phyloP scores from a whole-genome alignment of 2,113 vertebrate species.

The Psophia crepitans region DNA sequence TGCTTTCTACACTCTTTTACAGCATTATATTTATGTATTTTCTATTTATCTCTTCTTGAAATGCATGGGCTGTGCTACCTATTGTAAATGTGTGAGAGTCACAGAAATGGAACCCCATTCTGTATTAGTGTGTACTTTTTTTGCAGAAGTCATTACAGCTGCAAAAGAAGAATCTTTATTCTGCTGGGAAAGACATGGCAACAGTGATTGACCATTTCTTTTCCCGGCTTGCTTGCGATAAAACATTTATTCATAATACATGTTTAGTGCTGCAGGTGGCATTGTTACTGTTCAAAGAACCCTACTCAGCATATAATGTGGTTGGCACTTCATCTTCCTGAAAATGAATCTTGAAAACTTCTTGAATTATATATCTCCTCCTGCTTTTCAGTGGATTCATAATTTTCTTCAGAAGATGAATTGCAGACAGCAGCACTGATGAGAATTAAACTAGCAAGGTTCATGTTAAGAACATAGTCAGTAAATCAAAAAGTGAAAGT shows the following conservation, averaged over 20 bases:
- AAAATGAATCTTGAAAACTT: slow-evolving; percentile 70
- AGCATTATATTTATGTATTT: not conserved
- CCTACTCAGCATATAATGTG: slow-evolving; percentile 57
- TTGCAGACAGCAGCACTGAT: slow-evolving; percentile 17
- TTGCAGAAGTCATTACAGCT: not conserved
- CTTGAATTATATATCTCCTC: slow-evolving; percentile 65
- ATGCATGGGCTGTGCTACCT: not conserved
- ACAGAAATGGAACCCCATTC: not conserved
- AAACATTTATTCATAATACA: slow-evolving; percentile 59
- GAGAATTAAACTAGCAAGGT: slow-evolving; percentile 63
- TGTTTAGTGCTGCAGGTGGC: slow-evolving; percentile 68
- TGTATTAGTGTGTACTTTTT: not conserved
- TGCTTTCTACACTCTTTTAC: not conserved
- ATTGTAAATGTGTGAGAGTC: not conserved
- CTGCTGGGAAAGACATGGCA: not conserved
- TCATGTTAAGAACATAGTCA: slow-evolving; percentile 66
- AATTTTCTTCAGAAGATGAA: slow-evolving; percentile 61
- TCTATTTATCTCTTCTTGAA: not conserved
- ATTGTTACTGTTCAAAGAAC: slow-evolving; percentile 67
- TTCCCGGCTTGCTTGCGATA: not conserved
- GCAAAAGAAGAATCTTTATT: slow-evolving; percentile 12
- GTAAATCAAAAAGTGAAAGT: slow-evolving; percentile 49
- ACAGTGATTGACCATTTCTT: slow-evolving; percentile 13
- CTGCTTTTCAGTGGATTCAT: slow-evolving; percentile 49
- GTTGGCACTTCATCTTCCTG: slow-evolving; percentile 47